Evolutionary conservation across 2,797 vertebrate genomes (phyloP).

Genomic region (Bovichtus variegatus): DNA sequence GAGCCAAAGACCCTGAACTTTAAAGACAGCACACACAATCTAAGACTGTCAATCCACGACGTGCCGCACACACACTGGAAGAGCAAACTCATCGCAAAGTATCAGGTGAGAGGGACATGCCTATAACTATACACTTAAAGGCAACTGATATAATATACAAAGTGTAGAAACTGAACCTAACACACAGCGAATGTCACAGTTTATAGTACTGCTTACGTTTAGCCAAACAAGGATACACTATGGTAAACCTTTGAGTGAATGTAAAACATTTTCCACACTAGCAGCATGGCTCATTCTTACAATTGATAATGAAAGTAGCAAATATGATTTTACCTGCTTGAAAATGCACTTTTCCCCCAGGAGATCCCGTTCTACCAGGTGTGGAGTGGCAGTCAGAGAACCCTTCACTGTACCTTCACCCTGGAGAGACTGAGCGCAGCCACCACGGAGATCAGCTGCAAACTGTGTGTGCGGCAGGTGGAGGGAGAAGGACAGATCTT

Average conservation of each 20-base stretch:
- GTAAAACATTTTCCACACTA: background rate
- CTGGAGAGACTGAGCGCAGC: constrained; percentile 93
- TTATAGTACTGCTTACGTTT: background rate
- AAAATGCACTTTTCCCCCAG: constrained; percentile 57
- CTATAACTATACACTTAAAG: background rate
- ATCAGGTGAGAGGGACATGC: constrained; percentile 80
- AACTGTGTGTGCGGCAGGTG: constrained; percentile 96
- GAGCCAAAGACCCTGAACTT: constrained; percentile 97
- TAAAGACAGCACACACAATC: constrained; percentile 97
- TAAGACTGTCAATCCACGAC: constrained; percentile 96
- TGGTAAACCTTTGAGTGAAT: background rate
- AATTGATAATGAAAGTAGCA: too few relatives aligned
- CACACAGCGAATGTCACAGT: background rate
- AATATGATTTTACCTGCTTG: background rate
- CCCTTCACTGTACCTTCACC: constrained; percentile 95
- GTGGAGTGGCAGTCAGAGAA: constrained; percentile 94
- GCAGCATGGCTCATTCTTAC: background rate
- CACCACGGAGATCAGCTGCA: constrained; percentile 93
- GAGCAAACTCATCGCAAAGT: constrained; percentile 97
- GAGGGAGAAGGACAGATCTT: constrained; percentile 99
- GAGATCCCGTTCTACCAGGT: constrained; percentile 97
- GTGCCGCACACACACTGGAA: constrained; percentile 96
- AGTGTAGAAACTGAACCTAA: background rate
- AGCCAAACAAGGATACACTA: background rate
- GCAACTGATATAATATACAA: background rate